Conservation (phyloP, 1,140 invertebrate species). For the Penaeus japonicus region DNA sequence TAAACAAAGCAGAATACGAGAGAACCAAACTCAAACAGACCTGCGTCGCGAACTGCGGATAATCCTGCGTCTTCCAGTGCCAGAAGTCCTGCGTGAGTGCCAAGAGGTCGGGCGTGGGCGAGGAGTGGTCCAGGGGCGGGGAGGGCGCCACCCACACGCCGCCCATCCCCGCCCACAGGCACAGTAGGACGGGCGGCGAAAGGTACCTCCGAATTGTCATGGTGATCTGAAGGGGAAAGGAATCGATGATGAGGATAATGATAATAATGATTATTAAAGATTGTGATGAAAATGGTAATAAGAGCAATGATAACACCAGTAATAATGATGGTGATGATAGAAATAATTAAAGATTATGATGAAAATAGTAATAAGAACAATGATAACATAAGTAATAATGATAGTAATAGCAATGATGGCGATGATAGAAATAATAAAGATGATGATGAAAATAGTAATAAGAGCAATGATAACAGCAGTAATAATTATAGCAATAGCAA, state of each 20-base stretch:
- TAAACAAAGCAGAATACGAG: background rate
- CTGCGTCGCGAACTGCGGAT: conserved; percentile 38
- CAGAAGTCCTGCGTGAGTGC: conserved; percentile 44
- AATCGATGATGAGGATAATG: too few species aligned
- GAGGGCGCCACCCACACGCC: background rate
- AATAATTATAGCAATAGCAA: background rate
- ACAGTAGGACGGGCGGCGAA: background rate
- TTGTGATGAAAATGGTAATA: too few species aligned
- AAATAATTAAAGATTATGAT: background rate
- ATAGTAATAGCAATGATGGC: background rate
- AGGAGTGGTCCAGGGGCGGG: background rate
- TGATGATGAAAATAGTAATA: background rate
- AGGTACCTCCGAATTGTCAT: background rate
- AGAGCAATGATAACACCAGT: too few species aligned
- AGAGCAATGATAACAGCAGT: background rate
- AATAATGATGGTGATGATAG: background rate
- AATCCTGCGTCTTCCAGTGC: conserved; percentile 50
- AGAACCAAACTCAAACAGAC: background rate
- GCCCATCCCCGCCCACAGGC: background rate
- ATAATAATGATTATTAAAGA: too few species aligned
- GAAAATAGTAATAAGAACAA: background rate
- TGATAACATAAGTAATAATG: background rate
- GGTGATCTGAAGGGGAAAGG: too few species aligned
- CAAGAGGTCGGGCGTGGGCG: conserved; percentile 32
- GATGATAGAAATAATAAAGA: background rate